Evolutionary conservation across 2,888 invertebrate species (phyloP), one percentile per base, ranked within the genome.

Genomic region (Antitype chi): DNA sequence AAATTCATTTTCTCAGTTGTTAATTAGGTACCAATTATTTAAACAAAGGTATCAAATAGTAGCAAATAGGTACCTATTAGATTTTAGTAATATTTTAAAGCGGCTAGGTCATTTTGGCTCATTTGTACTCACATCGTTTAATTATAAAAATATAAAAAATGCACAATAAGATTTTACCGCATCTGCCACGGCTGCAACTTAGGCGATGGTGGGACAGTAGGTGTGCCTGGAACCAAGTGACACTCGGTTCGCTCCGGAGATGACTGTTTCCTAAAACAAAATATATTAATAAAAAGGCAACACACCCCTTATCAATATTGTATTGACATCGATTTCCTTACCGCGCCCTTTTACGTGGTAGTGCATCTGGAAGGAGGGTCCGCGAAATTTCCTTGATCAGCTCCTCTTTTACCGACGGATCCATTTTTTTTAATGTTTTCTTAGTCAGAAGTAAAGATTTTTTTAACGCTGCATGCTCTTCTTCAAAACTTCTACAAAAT

Each of bases 351-450:
- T 73, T 73, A 55, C 73, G 73, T 63, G 73, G 73, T 55, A 49
- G 74, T 67, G 74, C 74, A 60, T 67, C 74, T 47, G 67, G 67
- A 38, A 74, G 74, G 59, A 74, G 74, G 55, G 67, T 55, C 62
- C 68, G 38, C 53, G 74, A 74, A 59, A 74, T 67, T 67, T 74
- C 60, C 60, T 74, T 74, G 23, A 74, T 47, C 52, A 74, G 47
- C 62, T 74, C 74, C 68, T 68, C 55, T 67, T 60, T 60, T 60
- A 60, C 59, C 59, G 59, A 28, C 32, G 59, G 59, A 60, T 60
- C 28, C 59, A 60, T 28, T 60, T 60, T 53, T 60, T 32, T 32
- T 20, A 28, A 60, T 28, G 17, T 28, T 60, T 28, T 60, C 20
- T 28, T 59, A 0, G 25, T 25, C 25, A 6, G 15, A 25, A 59